A percentile compares a stretch with the other conserved stretches of the same genome.
phyloP scores from a whole-genome alignment of 2,797 vertebrate genomes.

The Caiman crocodilus region DNA sequence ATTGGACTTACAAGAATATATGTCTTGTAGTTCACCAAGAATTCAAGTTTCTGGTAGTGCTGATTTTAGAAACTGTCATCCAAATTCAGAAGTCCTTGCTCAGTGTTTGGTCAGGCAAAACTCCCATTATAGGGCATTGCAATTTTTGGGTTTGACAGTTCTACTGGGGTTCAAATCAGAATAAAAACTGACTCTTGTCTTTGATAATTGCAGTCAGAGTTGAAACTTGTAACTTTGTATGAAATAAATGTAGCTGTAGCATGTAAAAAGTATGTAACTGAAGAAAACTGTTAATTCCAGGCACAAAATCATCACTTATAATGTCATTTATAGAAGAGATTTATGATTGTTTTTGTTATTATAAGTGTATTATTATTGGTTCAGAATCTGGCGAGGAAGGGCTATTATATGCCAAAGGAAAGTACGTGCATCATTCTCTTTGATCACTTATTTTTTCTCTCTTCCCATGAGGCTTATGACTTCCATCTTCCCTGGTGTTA shows the following conservation, averaged over 20 bases:
- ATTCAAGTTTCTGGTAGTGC: not conserved
- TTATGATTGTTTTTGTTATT: too few relatives aligned
- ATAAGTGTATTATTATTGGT: not conserved
- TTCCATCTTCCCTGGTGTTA: not conserved
- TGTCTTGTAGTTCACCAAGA: slow-evolving; percentile 8
- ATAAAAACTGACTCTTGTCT: not conserved
- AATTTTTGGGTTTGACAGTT: not conserved
- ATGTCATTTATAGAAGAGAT: too few relatives aligned
- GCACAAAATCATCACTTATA: too few relatives aligned
- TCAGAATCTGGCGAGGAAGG: not conserved
- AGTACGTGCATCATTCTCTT: not conserved
- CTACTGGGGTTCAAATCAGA: not conserved
- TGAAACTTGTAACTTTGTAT: slow-evolving; percentile 5
- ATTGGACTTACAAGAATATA: not conserved
- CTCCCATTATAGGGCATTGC: not conserved
- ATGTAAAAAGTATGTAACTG: not conserved
- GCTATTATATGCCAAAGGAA: not conserved
- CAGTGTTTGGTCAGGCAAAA: not conserved
- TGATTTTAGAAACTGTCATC: not conserved
- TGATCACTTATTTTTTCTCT: not conserved
- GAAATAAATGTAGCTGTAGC: not conserved
- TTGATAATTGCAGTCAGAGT: not conserved
- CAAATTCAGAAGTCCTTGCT: not conserved
- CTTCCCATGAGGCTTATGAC: not conserved
- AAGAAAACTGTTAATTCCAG: not conserved